Conservation (phyloP, 92 coral and sea anemone species). For the Plumapathes pennacea region DNA sequence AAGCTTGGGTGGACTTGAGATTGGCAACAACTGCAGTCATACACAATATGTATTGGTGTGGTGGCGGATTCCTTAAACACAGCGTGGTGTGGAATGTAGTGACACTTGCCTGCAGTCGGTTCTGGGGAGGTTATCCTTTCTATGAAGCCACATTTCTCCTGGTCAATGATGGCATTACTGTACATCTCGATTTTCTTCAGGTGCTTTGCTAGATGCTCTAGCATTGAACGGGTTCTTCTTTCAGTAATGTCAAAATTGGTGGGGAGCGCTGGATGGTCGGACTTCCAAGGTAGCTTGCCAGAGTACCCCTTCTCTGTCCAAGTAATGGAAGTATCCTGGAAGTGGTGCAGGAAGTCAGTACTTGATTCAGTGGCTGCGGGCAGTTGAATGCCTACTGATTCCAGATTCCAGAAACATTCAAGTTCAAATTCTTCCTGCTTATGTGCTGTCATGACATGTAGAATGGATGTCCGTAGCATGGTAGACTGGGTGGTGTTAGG, state of each 20-base stretch:
- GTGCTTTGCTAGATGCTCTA: conserved; percentile 12
- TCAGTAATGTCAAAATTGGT: conserved; percentile 3
- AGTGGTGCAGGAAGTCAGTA: conserved; percentile 6
- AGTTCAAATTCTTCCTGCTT: conserved; percentile 13
- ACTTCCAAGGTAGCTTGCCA: conserved; percentile 48
- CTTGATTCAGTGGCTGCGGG: conserved; percentile 6
- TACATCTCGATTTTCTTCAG: conserved; percentile 25
- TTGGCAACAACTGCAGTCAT: conserved; percentile 49
- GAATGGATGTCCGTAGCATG: not conserved
- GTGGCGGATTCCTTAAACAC: conserved; percentile 44
- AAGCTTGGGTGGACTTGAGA: conserved; percentile 9
- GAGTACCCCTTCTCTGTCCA: conserved; percentile 33
- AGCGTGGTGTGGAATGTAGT: conserved; percentile 49
- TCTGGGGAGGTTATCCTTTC: conserved; percentile 22
- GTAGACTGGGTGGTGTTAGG: too few relatives aligned
- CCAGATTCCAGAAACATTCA: conserved; percentile 17
- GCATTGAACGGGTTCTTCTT: conserved; percentile 27
- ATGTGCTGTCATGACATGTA: conserved; percentile 16
- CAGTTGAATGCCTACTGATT: conserved; percentile 36
- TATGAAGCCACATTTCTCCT: conserved; percentile 41
- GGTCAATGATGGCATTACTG: conserved; percentile 23
- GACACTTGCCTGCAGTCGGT: conserved; percentile 3
- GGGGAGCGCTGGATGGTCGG: conserved; percentile 37
- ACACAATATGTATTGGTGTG: conserved; percentile 46
- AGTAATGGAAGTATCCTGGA: conserved; percentile 12